Percentiles rank a stretch among this genome's conserved stretches.
Evolutionary conservation across 2,113 vertebrate species (phyloP).

Genomic region (Miniopterus natalensis): DNA sequence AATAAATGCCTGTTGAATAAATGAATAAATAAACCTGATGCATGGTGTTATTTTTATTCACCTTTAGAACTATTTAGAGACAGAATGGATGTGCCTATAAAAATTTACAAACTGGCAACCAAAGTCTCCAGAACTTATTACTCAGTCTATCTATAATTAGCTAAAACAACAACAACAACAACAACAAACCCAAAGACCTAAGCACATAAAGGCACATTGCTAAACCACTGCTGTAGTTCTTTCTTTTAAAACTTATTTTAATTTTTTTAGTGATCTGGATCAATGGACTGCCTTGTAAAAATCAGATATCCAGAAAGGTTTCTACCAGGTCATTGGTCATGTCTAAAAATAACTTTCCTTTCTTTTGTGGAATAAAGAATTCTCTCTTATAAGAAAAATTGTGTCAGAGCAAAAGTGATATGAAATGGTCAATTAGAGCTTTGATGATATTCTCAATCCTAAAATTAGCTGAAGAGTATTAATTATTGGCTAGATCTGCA

Average conservation of each 20-base stretch:
- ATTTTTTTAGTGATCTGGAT: conserved; percentile 60
- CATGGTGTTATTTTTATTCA: conserved; percentile 75
- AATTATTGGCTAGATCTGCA: neutral
- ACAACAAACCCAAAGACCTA: conserved; percentile 68
- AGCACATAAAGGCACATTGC: conserved; percentile 55
- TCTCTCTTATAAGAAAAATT: neutral
- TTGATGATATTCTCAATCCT: neutral
- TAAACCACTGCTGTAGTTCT: conserved; percentile 40
- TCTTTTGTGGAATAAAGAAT: neutral
- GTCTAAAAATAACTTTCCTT: conserved; percentile 26
- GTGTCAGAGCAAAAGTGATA: neutral
- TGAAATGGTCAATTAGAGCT: neutral
- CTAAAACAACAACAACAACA: conserved; percentile 6
- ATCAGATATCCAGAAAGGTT: conserved; percentile 52
- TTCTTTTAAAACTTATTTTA: neutral
- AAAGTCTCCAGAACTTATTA: conserved; percentile 75
- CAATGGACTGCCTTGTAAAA: conserved; percentile 46
- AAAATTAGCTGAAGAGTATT: neutral
- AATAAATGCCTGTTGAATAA: neutral
- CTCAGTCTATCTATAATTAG: conserved; percentile 65
- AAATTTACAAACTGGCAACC: conserved; percentile 63
- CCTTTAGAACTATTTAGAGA: conserved; percentile 65
- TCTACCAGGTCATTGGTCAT: conserved; percentile 35
- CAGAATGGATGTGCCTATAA: conserved; percentile 69
- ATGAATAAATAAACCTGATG: conserved; percentile 3